A percentile compares a stretch with the other conserved stretches of the same genome.
Conservation (phyloP, 2,797 vertebrate species). For the Sphenopsis melanotis region DNA sequence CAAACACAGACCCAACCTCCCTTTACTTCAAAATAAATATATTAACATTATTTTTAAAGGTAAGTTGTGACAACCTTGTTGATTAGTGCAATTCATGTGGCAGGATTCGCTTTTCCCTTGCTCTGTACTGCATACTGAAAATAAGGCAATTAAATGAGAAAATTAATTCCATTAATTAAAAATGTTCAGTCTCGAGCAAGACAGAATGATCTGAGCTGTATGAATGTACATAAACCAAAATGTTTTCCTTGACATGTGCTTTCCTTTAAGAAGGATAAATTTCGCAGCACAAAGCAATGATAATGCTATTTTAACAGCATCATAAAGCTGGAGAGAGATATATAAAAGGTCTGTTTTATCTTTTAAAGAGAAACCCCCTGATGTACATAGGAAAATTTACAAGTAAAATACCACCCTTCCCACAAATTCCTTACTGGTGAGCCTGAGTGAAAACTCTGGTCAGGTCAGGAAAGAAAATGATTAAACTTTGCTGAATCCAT, state of each 20-base stretch:
- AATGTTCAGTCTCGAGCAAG: conserved; percentile 53
- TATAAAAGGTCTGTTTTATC: not conserved
- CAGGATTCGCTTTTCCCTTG: conserved; percentile 35
- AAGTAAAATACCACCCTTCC: not conserved
- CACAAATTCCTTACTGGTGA: conserved; percentile 27
- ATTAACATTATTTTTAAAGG: conserved; percentile 59
- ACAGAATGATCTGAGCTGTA: not conserved
- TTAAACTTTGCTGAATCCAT: conserved; percentile 7
- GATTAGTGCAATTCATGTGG: conserved; percentile 63
- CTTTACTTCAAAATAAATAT: conserved; percentile 39
- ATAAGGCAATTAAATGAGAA: conserved; percentile 61
- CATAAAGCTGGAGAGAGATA: not conserved
- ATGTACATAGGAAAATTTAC: conserved; percentile 11
- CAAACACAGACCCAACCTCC: not conserved
- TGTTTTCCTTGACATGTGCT: conserved; percentile 7
- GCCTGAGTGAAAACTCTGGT: not conserved
- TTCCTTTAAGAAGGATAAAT: conserved; percentile 35
- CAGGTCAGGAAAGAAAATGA: conserved; percentile 13
- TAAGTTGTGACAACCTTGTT: conserved; percentile 65
- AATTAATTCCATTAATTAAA: conserved; percentile 67
- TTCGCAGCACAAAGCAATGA: not conserved
- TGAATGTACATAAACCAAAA: conserved; percentile 30
- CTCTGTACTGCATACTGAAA: conserved; percentile 54
- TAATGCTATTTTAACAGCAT: not conserved
- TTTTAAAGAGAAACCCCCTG: conserved; percentile 7